Conservation (phyloP, 2,888 invertebrate genomes). For the Zaprionus bogoriensis region DNA sequence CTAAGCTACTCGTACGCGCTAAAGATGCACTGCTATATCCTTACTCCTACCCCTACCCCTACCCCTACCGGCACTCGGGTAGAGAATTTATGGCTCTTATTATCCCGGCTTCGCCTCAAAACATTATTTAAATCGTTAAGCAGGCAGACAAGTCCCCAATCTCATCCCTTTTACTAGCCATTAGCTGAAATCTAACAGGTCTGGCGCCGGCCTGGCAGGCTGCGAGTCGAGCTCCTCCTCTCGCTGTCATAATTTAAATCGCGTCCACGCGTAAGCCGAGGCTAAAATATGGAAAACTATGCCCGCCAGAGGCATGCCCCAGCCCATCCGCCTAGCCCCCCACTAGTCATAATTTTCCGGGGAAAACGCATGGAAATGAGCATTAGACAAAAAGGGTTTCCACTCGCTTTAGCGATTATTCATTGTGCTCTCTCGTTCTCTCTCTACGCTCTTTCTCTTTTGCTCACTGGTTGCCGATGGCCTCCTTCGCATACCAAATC, state of each 20-base stretch:
- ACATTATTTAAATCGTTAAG: constrained; percentile 63
- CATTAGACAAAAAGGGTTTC: constrained; percentile 56
- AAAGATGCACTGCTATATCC: too few species aligned
- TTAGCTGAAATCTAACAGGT: constrained; percentile 29
- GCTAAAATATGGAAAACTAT: constrained; percentile 66
- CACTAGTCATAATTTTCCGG: constrained; percentile 60
- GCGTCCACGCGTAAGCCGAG: constrained; percentile 58
- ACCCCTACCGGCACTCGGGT: constrained; percentile 18
- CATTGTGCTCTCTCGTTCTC: constrained; percentile 14
- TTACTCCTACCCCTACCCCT: too few species aligned
- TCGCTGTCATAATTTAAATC: constrained; percentile 67
- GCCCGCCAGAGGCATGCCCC: constrained; percentile 11
- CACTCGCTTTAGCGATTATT: constrained; percentile 56
- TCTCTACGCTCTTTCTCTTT: constrained; percentile 8
- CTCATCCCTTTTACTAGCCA: background rate
- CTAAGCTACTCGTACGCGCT: background rate
- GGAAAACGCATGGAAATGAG: constrained; percentile 69
- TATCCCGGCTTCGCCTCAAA: constrained; percentile 57
- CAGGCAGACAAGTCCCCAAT: constrained; percentile 34
- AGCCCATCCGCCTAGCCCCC: background rate
- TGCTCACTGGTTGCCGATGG: background rate
- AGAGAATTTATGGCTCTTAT: constrained; percentile 63
- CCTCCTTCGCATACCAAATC: constrained; percentile 65
- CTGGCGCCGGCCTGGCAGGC: constrained; percentile 56
- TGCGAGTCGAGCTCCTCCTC: constrained; percentile 23